Percentiles rank a stretch among this genome's conserved stretches.
Conservation (phyloP, 2,888 invertebrate species). For the Drosophila rellima region DNA sequence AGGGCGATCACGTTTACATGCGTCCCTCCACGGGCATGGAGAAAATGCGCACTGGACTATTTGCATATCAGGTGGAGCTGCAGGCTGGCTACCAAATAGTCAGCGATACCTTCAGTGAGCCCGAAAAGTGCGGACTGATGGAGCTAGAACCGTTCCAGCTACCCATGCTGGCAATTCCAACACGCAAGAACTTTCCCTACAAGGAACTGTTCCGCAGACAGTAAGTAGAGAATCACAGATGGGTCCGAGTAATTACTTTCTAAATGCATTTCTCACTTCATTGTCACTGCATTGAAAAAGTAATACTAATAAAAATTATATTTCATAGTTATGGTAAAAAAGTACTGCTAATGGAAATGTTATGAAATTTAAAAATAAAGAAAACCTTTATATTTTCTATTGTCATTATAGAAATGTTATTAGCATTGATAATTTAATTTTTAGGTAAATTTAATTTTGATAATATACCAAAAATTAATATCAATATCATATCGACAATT, state of each 20-base stretch:
- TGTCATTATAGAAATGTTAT: no score
- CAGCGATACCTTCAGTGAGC: slow-evolving; percentile 88
- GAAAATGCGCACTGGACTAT: slow-evolving; percentile 87
- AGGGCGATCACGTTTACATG: slow-evolving; percentile 87
- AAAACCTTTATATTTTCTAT: no score
- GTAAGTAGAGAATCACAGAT: slow-evolving; percentile 53
- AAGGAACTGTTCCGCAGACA: slow-evolving; percentile 87
- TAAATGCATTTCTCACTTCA: not conserved
- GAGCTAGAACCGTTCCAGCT: slow-evolving; percentile 88
- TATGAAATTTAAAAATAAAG: no score
- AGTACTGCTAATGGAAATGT: not conserved
- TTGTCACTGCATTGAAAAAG: no score
- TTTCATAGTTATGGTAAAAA: not conserved
- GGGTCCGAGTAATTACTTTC: not conserved
- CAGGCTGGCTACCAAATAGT: slow-evolving; percentile 88
- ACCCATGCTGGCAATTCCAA: slow-evolving; percentile 87
- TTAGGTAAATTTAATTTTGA: no score
- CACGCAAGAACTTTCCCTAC: slow-evolving; percentile 87
- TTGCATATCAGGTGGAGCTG: slow-evolving; percentile 88
- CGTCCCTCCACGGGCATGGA: slow-evolving; percentile 87
- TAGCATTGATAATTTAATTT: no score
- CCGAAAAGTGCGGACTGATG: slow-evolving; percentile 88
- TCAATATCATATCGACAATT: no score
- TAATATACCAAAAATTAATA: no score
- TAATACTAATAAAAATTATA: not conserved